Evolutionary conservation across 1,140 invertebrate genomes (phyloP).

Genomic region (Antheraea mylitta): DNA sequence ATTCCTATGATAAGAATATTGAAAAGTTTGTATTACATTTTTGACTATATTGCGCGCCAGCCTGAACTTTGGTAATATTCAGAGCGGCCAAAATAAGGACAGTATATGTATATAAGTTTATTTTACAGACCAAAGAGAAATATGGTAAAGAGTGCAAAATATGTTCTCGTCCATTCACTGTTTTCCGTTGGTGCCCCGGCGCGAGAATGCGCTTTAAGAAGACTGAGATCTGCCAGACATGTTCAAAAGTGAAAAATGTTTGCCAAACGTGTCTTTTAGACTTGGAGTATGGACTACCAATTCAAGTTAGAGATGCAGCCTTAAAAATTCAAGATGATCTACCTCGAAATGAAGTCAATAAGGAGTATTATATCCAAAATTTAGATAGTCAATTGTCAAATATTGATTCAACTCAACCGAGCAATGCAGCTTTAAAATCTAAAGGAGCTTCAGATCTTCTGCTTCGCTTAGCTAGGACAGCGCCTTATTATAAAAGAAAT

Average conservation of each 20-base stretch:
- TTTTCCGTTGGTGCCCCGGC: constrained; percentile 99
- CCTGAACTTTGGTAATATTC: no score
- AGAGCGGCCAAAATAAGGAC: no score
- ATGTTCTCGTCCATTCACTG: constrained; percentile 98
- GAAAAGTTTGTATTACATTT: no score
- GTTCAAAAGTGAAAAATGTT: constrained; percentile 98
- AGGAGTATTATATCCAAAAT: constrained; percentile 99
- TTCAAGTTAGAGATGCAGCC: constrained; percentile 97
- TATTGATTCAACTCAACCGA: constrained; percentile 82
- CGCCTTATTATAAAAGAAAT: constrained; percentile 99
- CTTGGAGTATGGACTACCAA: constrained; percentile 97
- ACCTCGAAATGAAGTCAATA: constrained; percentile 98
- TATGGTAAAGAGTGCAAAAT: constrained; percentile 99
- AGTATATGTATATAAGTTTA: constrained; percentile 1
- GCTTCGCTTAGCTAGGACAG: constrained; percentile 96
- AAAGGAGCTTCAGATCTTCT: constrained; percentile 93
- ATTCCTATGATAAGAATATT: no score
- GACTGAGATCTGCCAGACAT: constrained; percentile 99
- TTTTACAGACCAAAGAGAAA: constrained; percentile 95
- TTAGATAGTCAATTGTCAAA: constrained; percentile 87
- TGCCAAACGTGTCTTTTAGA: constrained; percentile 99
- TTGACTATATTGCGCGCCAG: no score
- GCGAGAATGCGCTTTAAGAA: constrained; percentile 99
- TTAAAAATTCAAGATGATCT: constrained; percentile 96
- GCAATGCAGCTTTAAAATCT: constrained; percentile 84